Base-by-base conservation (phyloP, 1,140 invertebrate genomes). In the Pogonognathellus flavescens region DNA sequence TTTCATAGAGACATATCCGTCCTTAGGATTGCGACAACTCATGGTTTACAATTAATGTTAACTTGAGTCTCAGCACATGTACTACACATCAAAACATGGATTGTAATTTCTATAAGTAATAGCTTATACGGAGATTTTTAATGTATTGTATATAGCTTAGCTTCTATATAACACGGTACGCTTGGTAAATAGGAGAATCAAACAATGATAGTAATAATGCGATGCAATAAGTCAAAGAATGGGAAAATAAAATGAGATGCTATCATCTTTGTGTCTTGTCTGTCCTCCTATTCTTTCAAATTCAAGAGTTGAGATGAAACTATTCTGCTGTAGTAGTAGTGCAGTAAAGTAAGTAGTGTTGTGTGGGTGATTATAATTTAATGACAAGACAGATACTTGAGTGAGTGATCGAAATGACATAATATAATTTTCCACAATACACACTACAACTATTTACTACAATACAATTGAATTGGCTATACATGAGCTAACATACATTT, bases 321-420 rank as follows among this genome's bases (percentile, higher is more conserved):
- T 25, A 41, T 10, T 31, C 20, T n/a, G 59, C 1, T 60, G 59
- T 31, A 16, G 16, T 55, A 66, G 25, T 66, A 25, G 20, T 22
- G 7, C 60, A 14, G 22, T 66, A 25, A 25, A 25, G 18, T 31
- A 31, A 25, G 14, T 41, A 49, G 25, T 76, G 70, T 76, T 76
- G 70, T 76, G 70, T 76, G 70, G 70, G 70, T 76, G 70, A 76
- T 76, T 76, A 76, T 76, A 76, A 76, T 76, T 76, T 76, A 76
- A 76, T 76, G 70, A 50, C 41, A 76, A 76, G 70, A 76, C 14
- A 76, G 70, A 76, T 76, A 76, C 22, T 14, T 76, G 18, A 20
- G 53, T 57, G 70, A 76, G 41, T 76, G 70, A 76, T 76, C 49
- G 70, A 76, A 76, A 76, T 76, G 70, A 76, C 70, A 76, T 76